Evolutionary conservation across 1,140 invertebrate species (phyloP), one percentile per base, ranked within the genome.

Genomic region (Lethrus apterus): DNA sequence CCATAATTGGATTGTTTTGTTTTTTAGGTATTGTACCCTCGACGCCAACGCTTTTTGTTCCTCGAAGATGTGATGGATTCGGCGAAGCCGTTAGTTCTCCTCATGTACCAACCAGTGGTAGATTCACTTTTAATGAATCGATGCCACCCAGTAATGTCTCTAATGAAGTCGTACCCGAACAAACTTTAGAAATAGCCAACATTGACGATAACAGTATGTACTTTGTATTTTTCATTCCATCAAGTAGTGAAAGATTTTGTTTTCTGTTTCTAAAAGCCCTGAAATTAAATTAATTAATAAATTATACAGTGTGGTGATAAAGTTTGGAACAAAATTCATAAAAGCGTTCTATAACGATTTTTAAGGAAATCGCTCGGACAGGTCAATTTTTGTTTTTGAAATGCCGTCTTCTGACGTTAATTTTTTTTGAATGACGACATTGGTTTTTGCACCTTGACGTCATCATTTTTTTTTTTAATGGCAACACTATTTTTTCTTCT

Each of bases 81-180:
- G 87, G 89, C 15, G 91, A 95, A 66, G 88, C 89, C 43, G 86
- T 93, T 7, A 93, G 89, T 65, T 94, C 90, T 0, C 89, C 90
- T 13, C 84, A 83, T 61, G 80, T 83, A 29, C 77, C 80, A 10
- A 62, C 62, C 14, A 69, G 69, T 32, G 75, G 77, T 20, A 73
- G 81, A 44, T 90, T 90, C 63, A 82, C 83, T 24, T 89, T 90
- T 68, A 76, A 73, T 32, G 79, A 81, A 56, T 69, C 75, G 8
- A 45, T 43, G 2, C 24, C 43, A 2, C 46, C 50, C 32, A 51
- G 40, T 31, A 55, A 46, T 24, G 17, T 50, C 10, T 52, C 55
- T 21, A 57, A 43, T 43, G 59, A 60, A 42, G 53, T 57, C 10
- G 52, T 64, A 19, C 62, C 62, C 1, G 63, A 65, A 50, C 63